These are phyloP conservation scores for Buathra laborator DNA, from an alignment of 2,888 invertebrate species.

Conservation along the genomic window DNA sequence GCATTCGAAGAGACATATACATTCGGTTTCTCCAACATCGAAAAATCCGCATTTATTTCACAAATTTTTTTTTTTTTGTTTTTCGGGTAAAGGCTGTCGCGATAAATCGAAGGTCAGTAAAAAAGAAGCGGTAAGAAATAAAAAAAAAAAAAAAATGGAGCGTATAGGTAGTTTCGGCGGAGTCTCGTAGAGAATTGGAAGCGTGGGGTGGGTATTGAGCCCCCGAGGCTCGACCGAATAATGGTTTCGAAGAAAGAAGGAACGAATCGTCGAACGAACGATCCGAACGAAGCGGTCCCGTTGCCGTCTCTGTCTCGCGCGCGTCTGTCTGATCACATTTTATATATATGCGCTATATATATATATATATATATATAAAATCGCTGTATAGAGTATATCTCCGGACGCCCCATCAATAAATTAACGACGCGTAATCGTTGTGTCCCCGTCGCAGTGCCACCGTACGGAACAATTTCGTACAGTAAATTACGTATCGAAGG, in stretches of 20 bases:
- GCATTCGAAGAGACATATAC: neutral
- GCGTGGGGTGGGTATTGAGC: slow-evolving; percentile 17
- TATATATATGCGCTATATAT: slow-evolving; percentile 37
- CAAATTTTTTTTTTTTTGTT: neutral
- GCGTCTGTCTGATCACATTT: slow-evolving; percentile 7
- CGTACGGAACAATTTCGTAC: slow-evolving; percentile 3
- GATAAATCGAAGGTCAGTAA: slow-evolving; percentile 59
- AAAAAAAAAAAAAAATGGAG: slow-evolving; percentile 14
- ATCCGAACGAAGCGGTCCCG: slow-evolving; percentile 50
- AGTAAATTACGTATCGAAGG: slow-evolving; percentile 59
- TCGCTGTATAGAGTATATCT: slow-evolving; percentile 9
- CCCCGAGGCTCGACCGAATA: slow-evolving; percentile 65
- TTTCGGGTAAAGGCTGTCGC: neutral
- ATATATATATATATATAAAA: slow-evolving; percentile 26
- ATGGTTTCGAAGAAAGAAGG: slow-evolving; percentile 66
- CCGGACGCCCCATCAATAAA: slow-evolving; percentile 44
- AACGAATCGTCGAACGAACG: slow-evolving; percentile 34
- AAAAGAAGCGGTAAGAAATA: slow-evolving; percentile 15
- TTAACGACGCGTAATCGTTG: slow-evolving; percentile 66
- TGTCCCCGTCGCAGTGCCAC: slow-evolving; percentile 11
- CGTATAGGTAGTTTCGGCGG: slow-evolving; percentile 35
- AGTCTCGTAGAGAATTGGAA: slow-evolving; percentile 36
- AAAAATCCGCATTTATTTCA: neutral
- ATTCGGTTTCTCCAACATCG: neutral
- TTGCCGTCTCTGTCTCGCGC: slow-evolving; percentile 43